Percentiles rank a stretch among this genome's conserved stretches.
phyloP scores from a whole-genome alignment of 2,888 invertebrate species.

The Cephus nigrinus region DNA sequence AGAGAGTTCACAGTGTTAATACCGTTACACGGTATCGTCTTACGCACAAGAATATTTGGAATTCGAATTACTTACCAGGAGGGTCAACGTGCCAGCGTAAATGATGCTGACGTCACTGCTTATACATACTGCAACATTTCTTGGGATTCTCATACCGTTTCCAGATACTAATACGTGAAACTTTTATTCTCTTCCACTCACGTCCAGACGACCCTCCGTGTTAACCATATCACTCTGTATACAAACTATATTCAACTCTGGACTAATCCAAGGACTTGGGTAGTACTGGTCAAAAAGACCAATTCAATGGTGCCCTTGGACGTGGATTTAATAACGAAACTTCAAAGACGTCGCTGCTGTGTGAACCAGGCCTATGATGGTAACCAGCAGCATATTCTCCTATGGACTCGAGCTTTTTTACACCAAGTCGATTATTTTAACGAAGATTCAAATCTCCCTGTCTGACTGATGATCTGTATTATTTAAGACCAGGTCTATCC shows the following conservation, averaged over 20 bases:
- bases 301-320: background rate
- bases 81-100: background rate
- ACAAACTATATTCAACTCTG: background rate
- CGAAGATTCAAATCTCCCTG: background rate
- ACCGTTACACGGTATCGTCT: background rate
- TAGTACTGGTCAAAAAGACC: background rate
- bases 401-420: no score
- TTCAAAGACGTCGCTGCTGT: background rate
- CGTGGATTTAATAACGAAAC: background rate
- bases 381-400: no score
- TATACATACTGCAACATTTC: background rate
- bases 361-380: no score
- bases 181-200: background rate
- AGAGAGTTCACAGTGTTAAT: background rate
- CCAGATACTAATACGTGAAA: background rate
- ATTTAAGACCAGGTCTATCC: background rate
- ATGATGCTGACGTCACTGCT: background rate
- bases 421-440: background rate
- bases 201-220: background rate
- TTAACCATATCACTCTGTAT: background rate
- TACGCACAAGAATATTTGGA: background rate
- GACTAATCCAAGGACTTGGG: background rate
- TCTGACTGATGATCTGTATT: background rate
- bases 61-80: background rate
- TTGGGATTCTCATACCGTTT: background rate